Base-by-base conservation (phyloP, 2,888 invertebrate genomes). In the Caenorhabditis afra region DNA sequence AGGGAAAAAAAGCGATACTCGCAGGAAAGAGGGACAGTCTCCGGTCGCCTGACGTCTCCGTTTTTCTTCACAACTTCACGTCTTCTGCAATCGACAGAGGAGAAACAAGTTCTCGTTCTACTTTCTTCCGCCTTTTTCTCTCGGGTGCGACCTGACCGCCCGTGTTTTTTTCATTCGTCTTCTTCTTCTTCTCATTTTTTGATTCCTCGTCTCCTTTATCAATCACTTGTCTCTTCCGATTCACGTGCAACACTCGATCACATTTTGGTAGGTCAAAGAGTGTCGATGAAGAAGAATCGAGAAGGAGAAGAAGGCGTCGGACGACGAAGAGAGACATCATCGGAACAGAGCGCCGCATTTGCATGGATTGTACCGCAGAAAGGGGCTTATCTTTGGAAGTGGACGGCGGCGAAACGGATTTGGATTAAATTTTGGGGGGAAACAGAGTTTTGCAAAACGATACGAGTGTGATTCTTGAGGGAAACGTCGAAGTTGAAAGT, bases 261-360 rank as follows among this genome's bases (percentile, higher is more conserved):
- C n/a, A 59, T 70, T 37, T 22, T 29, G 29, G 53, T 64, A 53
- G 71, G 71, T 71, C 71, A 62, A 71, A 71, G 71, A 64, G 61
- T 61, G 47, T 37, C 50, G 16, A 41, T 39, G 35, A 29, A 29
- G 29, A 29, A 29, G 29, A 29, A 29, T 11, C 8, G 35, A 29
- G 14, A 10, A 12, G 16, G n/a, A 18, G 45, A 47, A 18, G 29
- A 39, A 22, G 22, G n/a, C n/a, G n/a, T n/a, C n/a, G n/a, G n/a
- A n/a, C n/a, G n/a, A 12, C 12, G 49, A 55, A 45, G 55, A 3
- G 29, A 29, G 29, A 29, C 29, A 70, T 45, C 70, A 70, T 53
- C 55, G 70, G 52, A 64, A 71, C 71, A 71, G 39, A 29, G 53
- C 45, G 45, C 4, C 16, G 45, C 7, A 62, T 71, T 64, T 62